Conservation (phyloP, 2,797 vertebrate genomes). For the Pangasius larnaudii region DNA sequence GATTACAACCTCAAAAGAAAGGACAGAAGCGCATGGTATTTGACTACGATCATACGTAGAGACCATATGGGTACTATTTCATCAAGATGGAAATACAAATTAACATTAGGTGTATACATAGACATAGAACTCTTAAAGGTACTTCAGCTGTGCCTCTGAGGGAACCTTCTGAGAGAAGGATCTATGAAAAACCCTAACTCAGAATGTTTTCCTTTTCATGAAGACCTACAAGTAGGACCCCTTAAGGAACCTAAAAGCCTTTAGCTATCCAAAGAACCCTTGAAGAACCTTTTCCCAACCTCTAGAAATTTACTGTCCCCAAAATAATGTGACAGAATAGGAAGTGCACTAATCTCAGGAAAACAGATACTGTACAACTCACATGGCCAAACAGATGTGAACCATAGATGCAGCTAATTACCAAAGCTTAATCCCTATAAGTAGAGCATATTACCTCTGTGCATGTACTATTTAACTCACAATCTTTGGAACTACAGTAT, state of each 20-base stretch:
- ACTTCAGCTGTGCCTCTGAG: not conserved
- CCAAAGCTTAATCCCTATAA: not conserved
- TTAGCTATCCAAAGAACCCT: not conserved
- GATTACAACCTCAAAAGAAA: conserved; percentile 65
- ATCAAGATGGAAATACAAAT: not conserved
- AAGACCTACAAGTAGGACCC: not conserved
- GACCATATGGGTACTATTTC: conserved; percentile 27
- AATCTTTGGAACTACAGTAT: no score
- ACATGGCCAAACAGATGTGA: not conserved
- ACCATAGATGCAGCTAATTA: not conserved
- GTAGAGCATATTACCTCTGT: not conserved
- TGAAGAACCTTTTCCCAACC: not conserved
- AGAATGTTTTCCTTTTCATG: not conserved
- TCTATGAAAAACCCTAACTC: not conserved
- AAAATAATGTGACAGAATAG: not conserved
- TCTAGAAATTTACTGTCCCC: not conserved
- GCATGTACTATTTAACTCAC: no score
- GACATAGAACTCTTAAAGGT: no score
- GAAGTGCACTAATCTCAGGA: not conserved
- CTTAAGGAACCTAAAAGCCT: not conserved
- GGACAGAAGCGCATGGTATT: conserved; percentile 31
- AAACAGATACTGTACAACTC: not conserved
- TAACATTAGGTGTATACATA: not conserved
- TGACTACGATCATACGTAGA: conserved; percentile 19
- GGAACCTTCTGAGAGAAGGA: not conserved